Percentiles rank a stretch among this genome's conserved stretches.
Conservation (phyloP, 2,888 invertebrate species). For the Ditula angustiorana region DNA sequence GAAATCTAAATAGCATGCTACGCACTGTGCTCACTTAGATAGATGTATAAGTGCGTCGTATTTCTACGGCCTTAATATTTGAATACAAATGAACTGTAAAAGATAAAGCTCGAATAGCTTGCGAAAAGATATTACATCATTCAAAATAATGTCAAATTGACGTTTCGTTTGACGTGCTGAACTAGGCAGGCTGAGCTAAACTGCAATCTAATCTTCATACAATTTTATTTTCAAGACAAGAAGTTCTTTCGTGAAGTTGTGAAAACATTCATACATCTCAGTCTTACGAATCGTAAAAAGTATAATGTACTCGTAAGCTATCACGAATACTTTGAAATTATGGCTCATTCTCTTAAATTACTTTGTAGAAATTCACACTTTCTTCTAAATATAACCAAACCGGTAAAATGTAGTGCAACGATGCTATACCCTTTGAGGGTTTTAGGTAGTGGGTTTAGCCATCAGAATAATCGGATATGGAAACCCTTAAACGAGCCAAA, state of each 20-base stretch:
- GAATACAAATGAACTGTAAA: no score
- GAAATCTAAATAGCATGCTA: no score
- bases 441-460: constrained; percentile 61
- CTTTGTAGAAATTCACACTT: constrained; percentile 62
- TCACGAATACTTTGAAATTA: constrained; percentile 44
- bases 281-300: background rate
- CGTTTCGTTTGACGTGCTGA: background rate
- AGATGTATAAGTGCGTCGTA: no score
- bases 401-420: constrained; percentile 62
- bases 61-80: no score
- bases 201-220: no score
- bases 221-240: constrained; percentile 2
- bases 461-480: constrained; percentile 52
- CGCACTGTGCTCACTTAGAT: no score
- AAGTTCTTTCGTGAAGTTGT: background rate
- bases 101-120: no score
- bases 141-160: constrained; percentile 10
- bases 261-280: background rate
- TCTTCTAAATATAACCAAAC: constrained; percentile 64
- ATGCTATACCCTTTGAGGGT: constrained; percentile 59
- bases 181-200: background rate
- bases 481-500: constrained; percentile 50
- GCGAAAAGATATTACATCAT: background rate
- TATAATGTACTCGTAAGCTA: constrained; percentile 26
- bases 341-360: constrained; percentile 70